Percentiles rank a stretch among this genome's conserved stretches.
Conservation (phyloP, 2,797 vertebrate species). For the Myotis pilosus region DNA sequence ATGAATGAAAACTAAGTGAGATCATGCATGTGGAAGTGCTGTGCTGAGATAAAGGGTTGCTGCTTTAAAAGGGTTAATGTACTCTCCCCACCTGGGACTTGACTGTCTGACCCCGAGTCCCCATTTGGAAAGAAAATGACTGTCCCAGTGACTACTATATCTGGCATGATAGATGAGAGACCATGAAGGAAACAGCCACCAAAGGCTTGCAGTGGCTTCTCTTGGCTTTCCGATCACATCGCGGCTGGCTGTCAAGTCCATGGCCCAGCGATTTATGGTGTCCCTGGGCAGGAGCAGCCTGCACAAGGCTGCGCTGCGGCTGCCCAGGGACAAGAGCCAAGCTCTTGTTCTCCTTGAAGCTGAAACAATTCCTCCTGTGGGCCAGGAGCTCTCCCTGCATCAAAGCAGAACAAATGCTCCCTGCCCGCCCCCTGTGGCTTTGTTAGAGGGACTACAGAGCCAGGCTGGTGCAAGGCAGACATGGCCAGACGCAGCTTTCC, state of each 20-base stretch:
- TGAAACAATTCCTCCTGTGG: background rate
- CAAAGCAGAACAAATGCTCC: background rate
- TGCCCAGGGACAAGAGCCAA: slow-evolving; percentile 26
- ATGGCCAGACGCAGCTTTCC: background rate
- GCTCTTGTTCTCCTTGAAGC: slow-evolving; percentile 51
- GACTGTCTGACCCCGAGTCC: background rate
- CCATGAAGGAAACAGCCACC: background rate
- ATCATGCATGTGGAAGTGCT: background rate
- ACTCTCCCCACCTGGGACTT: background rate
- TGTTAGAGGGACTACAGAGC: background rate
- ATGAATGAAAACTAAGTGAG: background rate
- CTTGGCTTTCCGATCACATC: slow-evolving; percentile 71
- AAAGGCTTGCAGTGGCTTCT: background rate
- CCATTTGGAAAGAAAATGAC: slow-evolving; percentile 39
- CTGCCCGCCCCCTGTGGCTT: background rate
- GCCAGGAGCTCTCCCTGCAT: background rate
- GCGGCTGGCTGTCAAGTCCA: slow-evolving; percentile 58
- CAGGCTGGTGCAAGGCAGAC: background rate
- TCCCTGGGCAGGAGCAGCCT: slow-evolving; percentile 45
- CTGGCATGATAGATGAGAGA: slow-evolving; percentile 49
- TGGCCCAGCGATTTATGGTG: slow-evolving; percentile 56
- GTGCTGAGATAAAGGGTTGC: background rate
- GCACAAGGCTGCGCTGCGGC: background rate
- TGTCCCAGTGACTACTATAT: background rate
- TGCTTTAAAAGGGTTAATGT: slow-evolving; percentile 49